Conservation (phyloP, 2,888 invertebrate species). For the Spilarctia lutea region DNA sequence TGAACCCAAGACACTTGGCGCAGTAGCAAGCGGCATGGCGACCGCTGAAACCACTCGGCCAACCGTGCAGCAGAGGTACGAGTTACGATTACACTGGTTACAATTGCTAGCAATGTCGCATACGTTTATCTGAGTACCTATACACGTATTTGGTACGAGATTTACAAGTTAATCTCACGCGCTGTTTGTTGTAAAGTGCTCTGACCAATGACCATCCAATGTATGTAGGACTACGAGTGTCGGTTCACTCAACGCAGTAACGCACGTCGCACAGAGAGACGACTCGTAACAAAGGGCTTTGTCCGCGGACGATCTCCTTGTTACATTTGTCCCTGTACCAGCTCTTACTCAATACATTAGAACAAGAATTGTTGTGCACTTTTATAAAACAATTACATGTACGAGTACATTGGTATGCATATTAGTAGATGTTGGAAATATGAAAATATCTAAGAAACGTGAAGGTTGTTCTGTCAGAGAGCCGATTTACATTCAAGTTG, state of each 20-base stretch:
- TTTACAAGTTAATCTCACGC: constrained; percentile 1
- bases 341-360: neutral
- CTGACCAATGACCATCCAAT: neutral
- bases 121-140: neutral
- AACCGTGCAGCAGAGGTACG: too few relatives aligned
- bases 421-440: neutral
- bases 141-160: neutral
- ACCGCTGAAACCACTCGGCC: too few relatives aligned
- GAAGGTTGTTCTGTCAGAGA: neutral
- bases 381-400: neutral
- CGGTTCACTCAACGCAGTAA: constrained; percentile 9
- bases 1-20: too few relatives aligned
- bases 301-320: neutral
- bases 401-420: neutral
- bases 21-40: too few relatives aligned
- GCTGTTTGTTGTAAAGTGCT: neutral
- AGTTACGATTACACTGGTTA: neutral
- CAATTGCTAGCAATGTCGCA: neutral
- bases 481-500: neutral
- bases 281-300: constrained; percentile 4
- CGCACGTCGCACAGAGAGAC: neutral
- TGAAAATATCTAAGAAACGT: neutral
- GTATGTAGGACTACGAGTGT: neutral
- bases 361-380: neutral
- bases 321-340: neutral